Base-by-base conservation (phyloP, 1,140 invertebrate species). In the Apis laboriosa region DNA sequence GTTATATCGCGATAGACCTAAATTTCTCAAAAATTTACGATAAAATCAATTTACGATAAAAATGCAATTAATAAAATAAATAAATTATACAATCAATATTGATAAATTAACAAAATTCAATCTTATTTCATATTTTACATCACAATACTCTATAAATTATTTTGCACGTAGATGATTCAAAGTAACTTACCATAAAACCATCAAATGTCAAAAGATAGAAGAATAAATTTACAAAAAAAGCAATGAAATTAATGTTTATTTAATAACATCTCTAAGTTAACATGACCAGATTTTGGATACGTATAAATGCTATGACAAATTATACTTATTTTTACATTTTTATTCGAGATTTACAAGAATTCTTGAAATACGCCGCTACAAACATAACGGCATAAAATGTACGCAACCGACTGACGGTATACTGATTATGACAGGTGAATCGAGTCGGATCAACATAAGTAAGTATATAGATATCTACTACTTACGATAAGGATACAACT, bases 1-100 rank as follows among this genome's bases (percentile, higher is more conserved):
- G 56, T 84, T 80, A 80, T 61, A 55, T 19, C 34, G n/a, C 43
- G 66, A 68, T 61, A 85, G 78, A 84, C 85, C 82, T 87, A 73
- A 13, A 73, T 73, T 28, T 86, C 56, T 76, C 60, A 49, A 49
- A 63, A 88, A 79, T 80, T 66, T 28, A 61, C 34, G 15, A 75
- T 24, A 19, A 67, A 66, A 73, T 24, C n/a, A 66, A 43, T 43
- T 43, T 43, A 24, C 8, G 3, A 43, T 43, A 43, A 43, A 43
- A 43, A 43, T 43, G 13, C n/a, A 34, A 77, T 21, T 1, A 15
- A 55, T 43, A 55, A 17, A 64, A 49, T 64, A 7, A 34, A 55
- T 53, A 21, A 51, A 49, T 58, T 70, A 49, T 19, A 70, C n/a
- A 15, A 49, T 49, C 24, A 12, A 21, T 61, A 24, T 13, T 21